Evolutionary conservation across 2,797 vertebrate species (phyloP), one percentile per base, ranked within the genome.

Genomic region (Eupleurogrammus muticus): DNA sequence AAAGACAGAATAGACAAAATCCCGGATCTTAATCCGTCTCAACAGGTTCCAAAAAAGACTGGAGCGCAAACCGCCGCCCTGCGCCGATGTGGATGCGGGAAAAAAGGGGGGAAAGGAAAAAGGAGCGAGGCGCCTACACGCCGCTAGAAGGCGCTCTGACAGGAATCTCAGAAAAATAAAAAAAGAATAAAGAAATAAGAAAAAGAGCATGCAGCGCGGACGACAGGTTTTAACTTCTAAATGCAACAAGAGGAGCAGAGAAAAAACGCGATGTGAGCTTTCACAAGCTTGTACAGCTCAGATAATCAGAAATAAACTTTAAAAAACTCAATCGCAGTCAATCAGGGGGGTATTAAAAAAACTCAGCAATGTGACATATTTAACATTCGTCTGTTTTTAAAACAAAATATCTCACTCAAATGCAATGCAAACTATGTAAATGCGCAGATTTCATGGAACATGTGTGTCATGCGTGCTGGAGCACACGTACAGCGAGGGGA

Each of bases 91-190:
- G 56, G 69, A 73, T 38, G 63, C 14, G 51, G 38, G 21, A 17
- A 49, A 14, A 17, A 17, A 40, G 4, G 12, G 10, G 10, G 3
- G 1, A 5, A 14, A 5, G 5, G 20, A 32, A 28, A 14, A 48
- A 6, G 9, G 9, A 21, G 13, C 23, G n/a, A 20, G 2, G 59
- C 44, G 36, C 34, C 1, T 58, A 6, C 16, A 3, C 0, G 32
- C 73, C 75, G 20, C 73, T 73, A 69, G 80, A 38, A 19, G 85
- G 83, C 0, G 79, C 82, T 83, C 57, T 75, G 58, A 14, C 12
- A 1, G 1, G 3, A 17, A 17, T 2, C 19, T 1, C 36, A 21
- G 24, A 14, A 23, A 19, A 1, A 3, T 28, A 28, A 28, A 3
- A 3, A 28, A 28, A 6, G 6, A 28, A 28, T 28, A 28, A 28